Conservation (phyloP, 1,140 invertebrate genomes). For the Cataglyphis hispanica region DNA sequence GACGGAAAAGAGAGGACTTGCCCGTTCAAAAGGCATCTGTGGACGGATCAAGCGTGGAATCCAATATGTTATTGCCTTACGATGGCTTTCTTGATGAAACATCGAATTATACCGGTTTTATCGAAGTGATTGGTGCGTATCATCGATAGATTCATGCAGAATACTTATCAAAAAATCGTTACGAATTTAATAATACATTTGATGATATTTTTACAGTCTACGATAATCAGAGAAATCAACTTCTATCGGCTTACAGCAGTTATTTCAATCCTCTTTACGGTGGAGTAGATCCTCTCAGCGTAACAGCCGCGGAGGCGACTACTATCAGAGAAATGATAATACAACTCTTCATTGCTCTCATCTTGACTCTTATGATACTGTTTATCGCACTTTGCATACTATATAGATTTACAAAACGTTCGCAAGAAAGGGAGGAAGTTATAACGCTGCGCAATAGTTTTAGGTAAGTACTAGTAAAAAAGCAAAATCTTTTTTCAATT, state of each 20-base stretch:
- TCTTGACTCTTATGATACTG: slow-evolving; percentile 89
- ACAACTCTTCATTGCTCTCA: slow-evolving; percentile 88
- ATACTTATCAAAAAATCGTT: slow-evolving; percentile 19
- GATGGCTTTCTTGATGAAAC: slow-evolving; percentile 92
- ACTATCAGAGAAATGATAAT: slow-evolving; percentile 80
- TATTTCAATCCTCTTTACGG: slow-evolving; percentile 82
- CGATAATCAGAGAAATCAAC: slow-evolving; percentile 74
- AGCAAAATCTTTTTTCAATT: slow-evolving; percentile 4
- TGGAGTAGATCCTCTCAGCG: slow-evolving; percentile 78
- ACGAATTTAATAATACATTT: neutral
- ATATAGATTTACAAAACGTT: slow-evolving; percentile 91
- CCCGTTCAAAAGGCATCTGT: slow-evolving; percentile 53
- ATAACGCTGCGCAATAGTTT: slow-evolving; percentile 90
- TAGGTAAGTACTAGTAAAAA: slow-evolving; percentile 85
- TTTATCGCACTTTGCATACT: slow-evolving; percentile 90
- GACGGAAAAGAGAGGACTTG: slow-evolving; percentile 78
- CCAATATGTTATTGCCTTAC: slow-evolving; percentile 79
- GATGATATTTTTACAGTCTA: slow-evolving; percentile 77
- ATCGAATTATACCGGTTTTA: slow-evolving; percentile 93
- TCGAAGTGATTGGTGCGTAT: slow-evolving; percentile 92
- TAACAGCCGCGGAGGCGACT: slow-evolving; percentile 76
- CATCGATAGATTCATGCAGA: neutral
- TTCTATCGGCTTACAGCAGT: slow-evolving; percentile 82
- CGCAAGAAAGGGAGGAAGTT: slow-evolving; percentile 91
- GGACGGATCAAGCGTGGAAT: slow-evolving; percentile 63